Conservation (phyloP, 2,113 vertebrate genomes). For the Coryphaenoides rupestris region DNA sequence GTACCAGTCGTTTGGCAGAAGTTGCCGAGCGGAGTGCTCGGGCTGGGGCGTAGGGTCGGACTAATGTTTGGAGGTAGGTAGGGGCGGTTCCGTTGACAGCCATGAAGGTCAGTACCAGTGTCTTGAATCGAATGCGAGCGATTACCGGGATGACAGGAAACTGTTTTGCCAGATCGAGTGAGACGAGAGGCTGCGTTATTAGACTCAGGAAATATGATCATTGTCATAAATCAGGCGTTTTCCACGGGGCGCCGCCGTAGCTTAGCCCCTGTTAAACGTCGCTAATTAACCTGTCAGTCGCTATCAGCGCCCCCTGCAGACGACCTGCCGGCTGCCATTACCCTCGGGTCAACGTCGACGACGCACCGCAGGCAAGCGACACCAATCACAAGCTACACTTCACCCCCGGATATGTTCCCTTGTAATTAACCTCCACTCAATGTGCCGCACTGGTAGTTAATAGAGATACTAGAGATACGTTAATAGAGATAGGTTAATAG, state of each 20-base stretch:
- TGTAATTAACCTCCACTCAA: too few species aligned
- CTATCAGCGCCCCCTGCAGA: slow-evolving; percentile 43
- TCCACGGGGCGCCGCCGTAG: neutral
- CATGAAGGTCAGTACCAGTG: too few species aligned
- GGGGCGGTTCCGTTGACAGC: too few species aligned
- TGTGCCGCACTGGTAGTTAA: too few species aligned
- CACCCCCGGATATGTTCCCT: slow-evolving; percentile 54
- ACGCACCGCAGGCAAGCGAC: slow-evolving; percentile 50
- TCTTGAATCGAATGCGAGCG: too few species aligned
- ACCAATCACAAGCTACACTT: slow-evolving; percentile 55
- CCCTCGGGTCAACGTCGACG: slow-evolving; percentile 48
- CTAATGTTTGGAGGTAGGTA: too few species aligned
- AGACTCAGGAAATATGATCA: slow-evolving; percentile 13
- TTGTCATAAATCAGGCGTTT: slow-evolving; percentile 22
- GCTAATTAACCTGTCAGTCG: slow-evolving; percentile 62
- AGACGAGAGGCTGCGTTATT: neutral
- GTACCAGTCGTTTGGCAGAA: too few species aligned
- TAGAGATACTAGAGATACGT: too few species aligned
- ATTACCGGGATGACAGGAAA: too few species aligned
- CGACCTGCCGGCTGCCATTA: slow-evolving; percentile 57
- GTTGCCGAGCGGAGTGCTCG: too few species aligned
- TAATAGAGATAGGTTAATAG: too few species aligned
- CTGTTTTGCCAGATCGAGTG: slow-evolving; percentile 17
- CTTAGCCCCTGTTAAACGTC: slow-evolving; percentile 48
- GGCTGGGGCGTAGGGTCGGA: too few species aligned